Evolutionary conservation across 2,113 vertebrate species (phyloP), one percentile per base, ranked within the genome.

Genomic region (Cisticola juncidis): DNA sequence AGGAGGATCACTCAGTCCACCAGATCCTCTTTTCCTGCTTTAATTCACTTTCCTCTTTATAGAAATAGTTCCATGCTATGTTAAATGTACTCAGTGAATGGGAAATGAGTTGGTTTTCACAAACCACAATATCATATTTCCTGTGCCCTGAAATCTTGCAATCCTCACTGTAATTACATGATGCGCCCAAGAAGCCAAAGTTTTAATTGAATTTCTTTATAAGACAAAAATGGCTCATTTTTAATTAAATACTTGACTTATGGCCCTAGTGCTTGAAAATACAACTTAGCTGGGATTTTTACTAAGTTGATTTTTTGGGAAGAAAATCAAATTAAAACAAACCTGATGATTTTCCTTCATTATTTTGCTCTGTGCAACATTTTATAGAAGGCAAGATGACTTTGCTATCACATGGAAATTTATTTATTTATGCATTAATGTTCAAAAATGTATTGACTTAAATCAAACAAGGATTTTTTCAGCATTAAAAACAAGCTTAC

Each of bases 401-500:
- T 50, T 79, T 80, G 33, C 24, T 51, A 14, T 28, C 47, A 78
- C 53, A 45, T 0, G 17, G 51, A 68, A 91, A 66, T 44, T 2
- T 36, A 80, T 18, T 84, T 72, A 58, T 57, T 50, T 79, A 35
- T 10, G 20, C 20, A 28, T 54, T 64, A 33, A 54, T 31, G 12
- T 26, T 80, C 48, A 33, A 70, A 94, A 89, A 84, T 44, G 4
- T 14, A 44, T 74, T 84, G 36, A 50, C 25, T 65, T 40, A 45
- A 73, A 3, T 83, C 56, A 66, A 88, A 47, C 5, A 35, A 66
- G 17, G 11, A 58, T 25, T 35, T 73, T 95, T 69, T 40, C 90
- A 47, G 38, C 17, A 53, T 44, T 47, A 21, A 0, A 2, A 88
- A 50, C 60, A 64, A 45, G n/a, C 88, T 88, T 90, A 99, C 99